Percentiles rank a stretch among this genome's conserved stretches.
These are phyloP conservation scores for Trematomus bernacchii DNA, from an alignment of 2,797 vertebrate species.

Conservation along the genomic window DNA sequence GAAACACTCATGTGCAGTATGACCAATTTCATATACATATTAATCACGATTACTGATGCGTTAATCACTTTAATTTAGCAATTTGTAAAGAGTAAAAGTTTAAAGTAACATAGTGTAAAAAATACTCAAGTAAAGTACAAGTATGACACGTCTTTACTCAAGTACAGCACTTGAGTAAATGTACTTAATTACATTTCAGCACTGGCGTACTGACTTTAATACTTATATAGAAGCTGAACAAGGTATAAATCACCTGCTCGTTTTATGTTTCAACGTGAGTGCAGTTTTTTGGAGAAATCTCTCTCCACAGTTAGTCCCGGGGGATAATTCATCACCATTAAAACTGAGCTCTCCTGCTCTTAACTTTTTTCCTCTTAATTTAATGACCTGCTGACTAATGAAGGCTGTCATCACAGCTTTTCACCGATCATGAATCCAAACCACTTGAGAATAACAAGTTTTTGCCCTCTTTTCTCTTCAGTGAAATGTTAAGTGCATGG, in stretches of 20 bases:
- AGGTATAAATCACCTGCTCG: conserved; percentile 18
- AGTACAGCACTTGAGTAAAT: no score
- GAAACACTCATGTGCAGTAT: no score
- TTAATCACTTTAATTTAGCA: no score
- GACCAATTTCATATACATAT: no score
- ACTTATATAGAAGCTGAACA: conserved; percentile 19
- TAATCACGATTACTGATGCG: no score
- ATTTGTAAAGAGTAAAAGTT: no score
- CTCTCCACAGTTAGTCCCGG: conserved; percentile 24
- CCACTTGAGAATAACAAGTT: conserved; percentile 35
- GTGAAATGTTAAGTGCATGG: neutral
- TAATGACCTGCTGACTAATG: conserved; percentile 71
- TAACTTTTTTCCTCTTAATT: conserved; percentile 36
- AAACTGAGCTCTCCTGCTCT: conserved; percentile 48
- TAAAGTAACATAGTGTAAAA: no score
- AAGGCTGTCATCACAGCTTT: conserved; percentile 58
- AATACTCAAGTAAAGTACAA: no score
- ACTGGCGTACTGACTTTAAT: conserved; percentile 11
- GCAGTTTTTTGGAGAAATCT: conserved; percentile 29
- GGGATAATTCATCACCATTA: conserved; percentile 65
- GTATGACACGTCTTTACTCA: no score
- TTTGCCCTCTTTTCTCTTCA: neutral
- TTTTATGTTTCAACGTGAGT: conserved; percentile 28
- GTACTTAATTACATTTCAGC: no score
- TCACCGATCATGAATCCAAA: conserved; percentile 50